Percentiles rank a stretch among this genome's conserved stretches.
phyloP scores from a whole-genome alignment of 37 sponge, comb jelly and placozoan species.

The Dysidea cf. avara region DNA sequence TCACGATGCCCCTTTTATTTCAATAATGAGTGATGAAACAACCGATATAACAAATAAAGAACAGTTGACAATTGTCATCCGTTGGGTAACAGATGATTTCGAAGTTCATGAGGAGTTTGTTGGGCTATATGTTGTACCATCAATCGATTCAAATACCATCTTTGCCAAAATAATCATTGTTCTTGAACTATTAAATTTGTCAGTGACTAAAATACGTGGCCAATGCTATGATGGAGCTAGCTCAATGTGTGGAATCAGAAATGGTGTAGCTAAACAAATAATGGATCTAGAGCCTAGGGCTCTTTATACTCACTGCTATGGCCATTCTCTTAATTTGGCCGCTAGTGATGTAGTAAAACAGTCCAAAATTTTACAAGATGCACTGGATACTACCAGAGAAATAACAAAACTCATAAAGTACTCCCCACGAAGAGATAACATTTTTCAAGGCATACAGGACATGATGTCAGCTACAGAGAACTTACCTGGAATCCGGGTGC shows the following conservation, averaged over 20 bases:
- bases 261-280: constrained; percentile 62
- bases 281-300: constrained; percentile 50
- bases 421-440: constrained; percentile 33
- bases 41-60: constrained; percentile 28
- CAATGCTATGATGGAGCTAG: no score
- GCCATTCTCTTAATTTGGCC: no score
- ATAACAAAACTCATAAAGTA: constrained; percentile 43
- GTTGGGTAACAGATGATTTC: constrained; percentile 54
- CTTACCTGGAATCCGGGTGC: constrained; percentile 21
- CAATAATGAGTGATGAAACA: no score
- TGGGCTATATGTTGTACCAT: no score
- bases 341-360: no score
- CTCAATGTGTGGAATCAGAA: constrained; percentile 47
- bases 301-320: no score
- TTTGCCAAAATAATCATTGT: constrained; percentile 47
- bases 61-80: constrained; percentile 55
- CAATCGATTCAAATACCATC: no score
- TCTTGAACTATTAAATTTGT: constrained; percentile 54
- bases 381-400: constrained; percentile 29
- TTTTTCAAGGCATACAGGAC: constrained; percentile 20
- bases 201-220: constrained; percentile 40
- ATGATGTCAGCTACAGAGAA: constrained; percentile 44
- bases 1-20: no score
- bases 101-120: no score
- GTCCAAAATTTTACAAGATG: no score